These are phyloP conservation scores for Spinus olivaceus DNA, from an alignment of 2,797 vertebrate species.

Conservation along the genomic window DNA sequence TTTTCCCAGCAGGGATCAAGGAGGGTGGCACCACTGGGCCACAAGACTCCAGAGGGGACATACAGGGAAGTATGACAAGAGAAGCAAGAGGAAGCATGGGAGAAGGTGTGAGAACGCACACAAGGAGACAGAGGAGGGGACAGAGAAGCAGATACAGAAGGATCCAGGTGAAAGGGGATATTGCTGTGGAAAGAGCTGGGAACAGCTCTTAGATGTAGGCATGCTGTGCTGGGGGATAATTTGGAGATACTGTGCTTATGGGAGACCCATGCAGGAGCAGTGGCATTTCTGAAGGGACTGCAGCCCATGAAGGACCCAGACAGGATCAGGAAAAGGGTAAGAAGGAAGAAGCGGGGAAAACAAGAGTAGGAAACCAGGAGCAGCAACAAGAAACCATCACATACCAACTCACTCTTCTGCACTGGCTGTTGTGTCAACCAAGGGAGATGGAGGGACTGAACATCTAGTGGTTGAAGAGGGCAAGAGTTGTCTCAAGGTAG, in stretches of 20 bases:
- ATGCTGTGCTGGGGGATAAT: not conserved
- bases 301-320: not conserved
- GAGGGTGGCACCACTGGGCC: not conserved
- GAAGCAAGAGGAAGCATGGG: not conserved
- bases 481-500: rapidly evolving
- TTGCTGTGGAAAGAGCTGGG: not conserved
- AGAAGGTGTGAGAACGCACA: rapidly evolving
- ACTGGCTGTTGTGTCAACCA: not conserved
- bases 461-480: rapidly evolving
- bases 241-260: not conserved
- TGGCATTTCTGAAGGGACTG: not conserved
- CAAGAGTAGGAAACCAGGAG: not conserved
- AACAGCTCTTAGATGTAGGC: not conserved
- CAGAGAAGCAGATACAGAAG: not conserved
- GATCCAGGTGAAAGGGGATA: not conserved
- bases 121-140: not conserved
- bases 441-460: not conserved
- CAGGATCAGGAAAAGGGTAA: not conserved
- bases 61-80: not conserved
- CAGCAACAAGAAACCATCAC: not conserved
- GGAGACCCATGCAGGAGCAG: not conserved
- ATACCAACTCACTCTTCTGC: not conserved
- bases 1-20: not conserved
- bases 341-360: not conserved
- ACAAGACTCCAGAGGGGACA: not conserved